Evolutionary conservation across 2,797 vertebrate genomes (phyloP).

Genomic region (Agapornis canus): DNA sequence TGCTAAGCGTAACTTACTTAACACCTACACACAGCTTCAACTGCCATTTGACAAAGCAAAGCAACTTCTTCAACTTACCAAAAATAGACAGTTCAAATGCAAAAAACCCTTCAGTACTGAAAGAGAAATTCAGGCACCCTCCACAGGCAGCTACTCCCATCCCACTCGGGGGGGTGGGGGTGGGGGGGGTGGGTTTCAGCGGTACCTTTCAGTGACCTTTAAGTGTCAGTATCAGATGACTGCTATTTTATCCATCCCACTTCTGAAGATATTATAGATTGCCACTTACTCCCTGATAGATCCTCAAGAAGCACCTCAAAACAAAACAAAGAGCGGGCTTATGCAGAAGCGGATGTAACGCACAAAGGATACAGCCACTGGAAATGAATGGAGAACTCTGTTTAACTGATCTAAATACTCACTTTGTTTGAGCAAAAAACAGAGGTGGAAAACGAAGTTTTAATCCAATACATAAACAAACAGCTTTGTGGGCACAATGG

Average conservation of each 20-base stretch:
- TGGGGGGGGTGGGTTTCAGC: neutral
- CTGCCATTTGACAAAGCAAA: neutral
- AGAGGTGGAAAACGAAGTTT: conserved; percentile 6
- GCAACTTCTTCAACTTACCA: neutral
- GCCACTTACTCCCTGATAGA: neutral
- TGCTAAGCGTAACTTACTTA: neutral
- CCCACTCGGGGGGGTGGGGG: fast-evolving
- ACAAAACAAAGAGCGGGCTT: neutral
- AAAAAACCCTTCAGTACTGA: neutral
- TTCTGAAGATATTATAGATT: conserved; percentile 20
- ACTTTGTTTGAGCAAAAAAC: neutral
- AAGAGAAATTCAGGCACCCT: neutral
- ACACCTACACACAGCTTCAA: neutral
- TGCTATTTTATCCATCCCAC: conserved; percentile 31
- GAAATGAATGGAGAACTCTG: conserved; percentile 15
- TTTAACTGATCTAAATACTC: conserved; percentile 12
- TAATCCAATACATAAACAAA: conserved; percentile 33
- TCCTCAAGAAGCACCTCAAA: conserved; percentile 45
- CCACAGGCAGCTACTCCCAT: neutral
- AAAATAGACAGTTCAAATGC: neutral
- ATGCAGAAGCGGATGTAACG: neutral
- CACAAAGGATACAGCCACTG: neutral
- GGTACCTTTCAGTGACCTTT: conserved; percentile 4
- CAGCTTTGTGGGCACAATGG: neutral
- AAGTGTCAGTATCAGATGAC: conserved; percentile 4